These are phyloP conservation scores for Anoplopoma fimbria DNA, from an alignment of 2,113 vertebrate genomes.

Conservation along the genomic window DNA sequence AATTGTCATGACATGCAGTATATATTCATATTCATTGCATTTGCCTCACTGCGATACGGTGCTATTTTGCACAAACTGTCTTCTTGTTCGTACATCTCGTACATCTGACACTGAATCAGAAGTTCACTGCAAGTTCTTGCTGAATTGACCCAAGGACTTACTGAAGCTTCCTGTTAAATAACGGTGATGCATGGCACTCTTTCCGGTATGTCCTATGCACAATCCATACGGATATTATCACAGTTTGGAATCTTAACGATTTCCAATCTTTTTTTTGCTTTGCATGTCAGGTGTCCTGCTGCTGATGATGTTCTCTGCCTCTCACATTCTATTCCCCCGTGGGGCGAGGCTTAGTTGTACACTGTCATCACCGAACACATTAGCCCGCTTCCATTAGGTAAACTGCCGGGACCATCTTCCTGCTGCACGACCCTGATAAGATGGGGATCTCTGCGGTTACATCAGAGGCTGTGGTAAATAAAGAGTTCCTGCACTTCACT, in stretches of 20 bases:
- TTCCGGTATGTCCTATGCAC: conserved; percentile 19
- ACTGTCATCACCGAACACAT: conserved; percentile 65
- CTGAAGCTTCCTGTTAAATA: neutral
- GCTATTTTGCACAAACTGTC: neutral
- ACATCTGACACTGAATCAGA: neutral
- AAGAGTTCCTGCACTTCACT: conserved; percentile 72
- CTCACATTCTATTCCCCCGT: conserved; percentile 31
- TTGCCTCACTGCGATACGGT: neutral
- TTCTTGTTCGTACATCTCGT: neutral
- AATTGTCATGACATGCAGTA: neutral
- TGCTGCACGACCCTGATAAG: conserved; percentile 77
- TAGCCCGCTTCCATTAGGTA: conserved; percentile 70
- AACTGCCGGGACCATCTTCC: conserved; percentile 60
- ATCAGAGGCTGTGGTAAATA: conserved; percentile 66
- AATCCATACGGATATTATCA: conserved; percentile 12
- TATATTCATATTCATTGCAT: neutral
- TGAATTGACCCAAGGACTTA: neutral
- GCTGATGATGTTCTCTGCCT: conserved; percentile 25
- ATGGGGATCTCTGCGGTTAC: conserved; percentile 58
- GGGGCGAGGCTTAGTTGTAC: conserved; percentile 28
- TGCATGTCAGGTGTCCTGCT: conserved; percentile 31
- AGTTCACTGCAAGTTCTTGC: neutral
- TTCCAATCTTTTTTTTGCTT: conserved; percentile 34
- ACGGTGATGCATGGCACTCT: neutral
- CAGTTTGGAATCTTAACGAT: neutral